Evolutionary conservation across 2,797 vertebrate genomes (phyloP), one percentile per base, ranked within the genome.

Genomic region (Synaphobranchus kaupii): DNA sequence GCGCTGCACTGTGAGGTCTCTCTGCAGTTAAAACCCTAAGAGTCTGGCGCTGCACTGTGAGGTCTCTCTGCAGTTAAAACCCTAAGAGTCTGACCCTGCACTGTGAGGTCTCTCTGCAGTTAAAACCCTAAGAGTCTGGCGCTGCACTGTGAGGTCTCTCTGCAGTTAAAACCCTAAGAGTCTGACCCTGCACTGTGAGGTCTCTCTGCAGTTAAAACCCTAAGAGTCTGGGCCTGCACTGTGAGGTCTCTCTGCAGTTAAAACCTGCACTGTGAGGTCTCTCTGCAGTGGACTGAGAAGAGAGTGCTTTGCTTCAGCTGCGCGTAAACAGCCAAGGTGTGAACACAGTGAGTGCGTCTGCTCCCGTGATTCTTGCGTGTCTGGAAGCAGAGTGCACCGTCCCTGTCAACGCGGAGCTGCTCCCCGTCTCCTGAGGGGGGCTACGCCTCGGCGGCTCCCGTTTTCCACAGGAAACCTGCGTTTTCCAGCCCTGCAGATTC

Each of bases 401-500:
- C 47, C 28, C 63, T 84, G 68, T 87, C 87, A 84, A 31, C 86
- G 73, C 48, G 12, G 82, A 20, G 58, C 39, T 8, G 10, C 31
- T 50, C 47, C 82, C 56, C 13, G 34, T 83, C 86, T 48, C 60
- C 63, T 0, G 84, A 44, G 60, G 39, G 60, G 39, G 10, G 9
- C 44, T 8, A 68, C 60, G 34, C 25, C 25, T 63, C 22, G 15
- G 39, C 28, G 66, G 82, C 81, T 84, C 2, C 48, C 31, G 13
- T 87, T 76, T 86, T 87, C 88, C 86, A 84, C 90, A 91, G 89
- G 89, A 91, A 90, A 87, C 56, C 68, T 20, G 73, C 87, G 83
- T 52, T 52, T 25, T 50, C 44, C 6, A 6, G 56, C 78, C 86
- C 71, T 48, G 22, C 44, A 25, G 22, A n/a, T 22, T 20, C 39